These are phyloP conservation scores for Macrotrachela quadricornifera DNA, from an alignment of 1,140 invertebrate species.

Conservation along the genomic window DNA sequence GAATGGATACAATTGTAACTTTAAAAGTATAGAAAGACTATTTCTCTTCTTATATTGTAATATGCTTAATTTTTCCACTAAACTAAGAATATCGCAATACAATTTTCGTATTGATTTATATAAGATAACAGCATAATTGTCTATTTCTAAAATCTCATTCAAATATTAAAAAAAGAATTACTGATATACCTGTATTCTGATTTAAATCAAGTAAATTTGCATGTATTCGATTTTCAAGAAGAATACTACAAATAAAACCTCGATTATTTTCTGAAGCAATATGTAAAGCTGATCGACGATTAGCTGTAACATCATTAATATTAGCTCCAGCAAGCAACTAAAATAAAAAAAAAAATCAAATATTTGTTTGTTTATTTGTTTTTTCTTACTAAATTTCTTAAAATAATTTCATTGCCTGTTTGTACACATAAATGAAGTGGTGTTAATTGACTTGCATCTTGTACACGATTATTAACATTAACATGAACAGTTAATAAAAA, in stretches of 20 bases:
- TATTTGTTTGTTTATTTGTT: too few species aligned
- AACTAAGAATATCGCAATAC: too few species aligned
- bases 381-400: constrained; percentile 30
- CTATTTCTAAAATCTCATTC: too few species aligned
- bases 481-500: constrained; percentile 75
- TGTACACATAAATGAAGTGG: constrained; percentile 64
- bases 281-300: constrained; percentile 58
- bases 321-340: constrained; percentile 37
- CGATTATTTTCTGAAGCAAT: constrained; percentile 60
- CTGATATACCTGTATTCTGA: constrained; percentile 45
- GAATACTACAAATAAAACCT: constrained; percentile 42
- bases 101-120: too few species aligned
- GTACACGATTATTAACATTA: constrained; percentile 71
- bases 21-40: too few species aligned
- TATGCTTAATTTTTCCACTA: too few species aligned
- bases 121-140: too few species aligned
- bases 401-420: constrained; percentile 35
- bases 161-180: too few species aligned
- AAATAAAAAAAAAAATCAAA: too few species aligned
- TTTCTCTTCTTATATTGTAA: too few species aligned
- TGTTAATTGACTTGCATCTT: constrained; percentile 59
- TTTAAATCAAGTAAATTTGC: constrained; percentile 61
- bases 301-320: constrained; percentile 34
- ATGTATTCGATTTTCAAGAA: constrained; percentile 49
- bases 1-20: too few species aligned